These are phyloP conservation scores for Hippasteria phrygiana DNA, from an alignment of 53 echinoderm and acorn worm species.

Conservation along the genomic window DNA sequence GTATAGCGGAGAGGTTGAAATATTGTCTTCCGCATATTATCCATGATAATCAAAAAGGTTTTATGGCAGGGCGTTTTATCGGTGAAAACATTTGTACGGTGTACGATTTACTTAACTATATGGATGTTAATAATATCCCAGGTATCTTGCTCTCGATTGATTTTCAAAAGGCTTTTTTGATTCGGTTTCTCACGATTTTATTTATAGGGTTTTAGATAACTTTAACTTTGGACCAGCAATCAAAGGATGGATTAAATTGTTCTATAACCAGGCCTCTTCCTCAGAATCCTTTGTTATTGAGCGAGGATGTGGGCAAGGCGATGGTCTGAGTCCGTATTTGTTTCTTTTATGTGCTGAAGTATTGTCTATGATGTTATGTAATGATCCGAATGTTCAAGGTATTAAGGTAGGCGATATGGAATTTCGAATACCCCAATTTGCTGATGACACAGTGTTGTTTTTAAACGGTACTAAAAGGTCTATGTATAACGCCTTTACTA, in stretches of 20 bases:
- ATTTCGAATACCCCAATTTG: constrained; percentile 17
- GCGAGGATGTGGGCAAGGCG: constrained; percentile 31
- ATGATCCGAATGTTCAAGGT: constrained; percentile 23
- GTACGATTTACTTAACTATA: constrained; percentile 21
- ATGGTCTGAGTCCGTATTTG: constrained; percentile 52
- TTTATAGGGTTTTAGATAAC: constrained; percentile 6
- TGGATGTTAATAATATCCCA: constrained; percentile 23
- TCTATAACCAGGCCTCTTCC: constrained; percentile 34
- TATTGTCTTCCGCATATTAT: not conserved
- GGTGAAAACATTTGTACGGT: constrained; percentile 58
- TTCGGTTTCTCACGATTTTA: constrained; percentile 53
- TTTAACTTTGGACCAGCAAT: constrained; percentile 43
- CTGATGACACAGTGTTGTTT: constrained; percentile 49
- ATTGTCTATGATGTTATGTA: constrained; percentile 30
- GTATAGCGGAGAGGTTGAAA: too few relatives aligned
- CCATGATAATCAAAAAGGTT: constrained; percentile 31
- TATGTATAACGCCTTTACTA: not conserved
- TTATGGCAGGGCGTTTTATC: constrained; percentile 51
- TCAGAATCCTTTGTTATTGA: constrained; percentile 11
- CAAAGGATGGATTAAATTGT: constrained; percentile 32
- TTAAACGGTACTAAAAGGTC: constrained; percentile 29
- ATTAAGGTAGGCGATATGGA: constrained; percentile 10
- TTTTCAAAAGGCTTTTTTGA: constrained; percentile 55
- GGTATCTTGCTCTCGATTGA: constrained; percentile 49
- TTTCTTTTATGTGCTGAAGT: too few relatives aligned